A percentile compares a stretch with the other conserved stretches of the same genome.
These are phyloP conservation scores for Stenotaenia linearis DNA, from an alignment of 2,888 invertebrate species.

Conservation along the genomic window DNA sequence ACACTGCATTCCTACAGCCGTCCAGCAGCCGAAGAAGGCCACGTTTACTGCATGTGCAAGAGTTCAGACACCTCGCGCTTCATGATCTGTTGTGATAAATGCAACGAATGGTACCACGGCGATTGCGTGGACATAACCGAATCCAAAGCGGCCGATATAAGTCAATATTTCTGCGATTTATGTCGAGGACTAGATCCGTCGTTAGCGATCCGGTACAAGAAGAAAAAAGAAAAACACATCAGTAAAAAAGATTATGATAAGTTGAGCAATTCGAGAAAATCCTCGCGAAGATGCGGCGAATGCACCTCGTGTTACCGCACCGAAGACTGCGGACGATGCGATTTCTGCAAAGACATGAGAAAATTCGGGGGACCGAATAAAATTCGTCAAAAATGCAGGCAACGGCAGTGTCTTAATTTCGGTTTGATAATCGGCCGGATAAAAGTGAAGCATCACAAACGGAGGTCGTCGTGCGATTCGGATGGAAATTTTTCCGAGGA, in stretches of 20 bases:
- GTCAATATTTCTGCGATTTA: conserved; percentile 77
- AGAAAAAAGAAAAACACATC: conserved; percentile 43
- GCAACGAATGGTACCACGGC: conserved; percentile 98
- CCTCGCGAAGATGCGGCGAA: conserved; percentile 58
- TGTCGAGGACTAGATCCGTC: conserved; percentile 62
- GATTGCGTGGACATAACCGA: conserved; percentile 94
- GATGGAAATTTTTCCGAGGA: not conserved
- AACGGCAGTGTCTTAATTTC: conserved; percentile 43
- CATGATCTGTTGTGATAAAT: conserved; percentile 97
- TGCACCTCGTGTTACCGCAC: conserved; percentile 66
- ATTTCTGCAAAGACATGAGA: conserved; percentile 54
- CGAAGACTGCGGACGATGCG: conserved; percentile 67
- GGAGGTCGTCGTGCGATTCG: not conserved
- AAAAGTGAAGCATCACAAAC: conserved; percentile 22
- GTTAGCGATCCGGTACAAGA: conserved; percentile 52
- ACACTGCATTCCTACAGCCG: conserved; percentile 33
- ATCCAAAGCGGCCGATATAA: conserved; percentile 84
- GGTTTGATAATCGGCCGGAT: conserved; percentile 3
- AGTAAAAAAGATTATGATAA: conserved; percentile 39
- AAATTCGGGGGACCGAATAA: conserved; percentile 53
- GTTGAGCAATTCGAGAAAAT: not conserved
- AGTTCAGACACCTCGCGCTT: conserved; percentile 89
- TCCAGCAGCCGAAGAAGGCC: conserved; percentile 33
- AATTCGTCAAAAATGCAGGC: conserved; percentile 50
- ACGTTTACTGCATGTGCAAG: conserved; percentile 86